Conservation (phyloP, 2,888 invertebrate genomes). For the Troglohyphantes excavatus region DNA sequence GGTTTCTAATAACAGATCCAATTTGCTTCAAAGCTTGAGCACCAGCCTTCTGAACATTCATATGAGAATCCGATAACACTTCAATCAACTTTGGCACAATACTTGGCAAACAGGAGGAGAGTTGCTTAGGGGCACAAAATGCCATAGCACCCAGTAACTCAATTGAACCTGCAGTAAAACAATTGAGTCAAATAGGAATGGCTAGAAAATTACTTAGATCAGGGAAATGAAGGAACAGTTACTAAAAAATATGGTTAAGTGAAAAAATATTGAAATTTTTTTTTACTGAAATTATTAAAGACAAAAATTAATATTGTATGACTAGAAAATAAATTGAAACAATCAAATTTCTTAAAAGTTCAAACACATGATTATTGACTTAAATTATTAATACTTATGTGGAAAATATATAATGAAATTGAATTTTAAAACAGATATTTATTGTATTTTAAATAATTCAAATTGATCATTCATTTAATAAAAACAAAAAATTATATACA, state of each 20-base stretch:
- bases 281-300: background rate
- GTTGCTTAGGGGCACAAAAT: constrained; percentile 98
- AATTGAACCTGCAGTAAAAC: constrained; percentile 88
- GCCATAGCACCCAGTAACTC: constrained; percentile 99
- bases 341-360: background rate
- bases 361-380: background rate
- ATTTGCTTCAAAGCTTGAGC: constrained; percentile 97
- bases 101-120: constrained; percentile 97
- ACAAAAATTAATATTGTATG: background rate
- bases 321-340: background rate
- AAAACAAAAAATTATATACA: no score
- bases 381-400: no score
- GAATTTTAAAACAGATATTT: no score
- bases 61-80: constrained; percentile 96
- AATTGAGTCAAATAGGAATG: constrained; percentile 3
- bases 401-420: no score
- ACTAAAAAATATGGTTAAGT: constrained; percentile 53
- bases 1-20: constrained; percentile 98
- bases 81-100: constrained; percentile 99
- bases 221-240: background rate
- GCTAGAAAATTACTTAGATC: no score
- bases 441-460: no score
- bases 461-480: no score
- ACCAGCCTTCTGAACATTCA: constrained; percentile 97
- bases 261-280: background rate